Percentiles rank a stretch among this genome's conserved stretches.
Conservation (phyloP, 37 sponge, comb jelly and placozoan species). For the Aphrocallistes beatrix region DNA sequence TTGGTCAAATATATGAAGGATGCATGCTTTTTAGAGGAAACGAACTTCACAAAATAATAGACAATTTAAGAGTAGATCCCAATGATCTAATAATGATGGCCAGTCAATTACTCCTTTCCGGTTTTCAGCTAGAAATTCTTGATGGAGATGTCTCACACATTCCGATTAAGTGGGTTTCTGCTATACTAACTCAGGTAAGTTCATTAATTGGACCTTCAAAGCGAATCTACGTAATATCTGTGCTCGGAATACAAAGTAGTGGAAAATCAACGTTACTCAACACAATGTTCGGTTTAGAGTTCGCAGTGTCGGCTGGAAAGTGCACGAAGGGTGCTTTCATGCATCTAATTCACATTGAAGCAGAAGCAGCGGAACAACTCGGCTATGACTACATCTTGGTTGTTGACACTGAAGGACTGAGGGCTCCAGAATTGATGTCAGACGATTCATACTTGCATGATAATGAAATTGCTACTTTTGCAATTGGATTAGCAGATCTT, state of each 20-base stretch:
- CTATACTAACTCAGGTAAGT: not conserved
- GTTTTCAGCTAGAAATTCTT: not conserved
- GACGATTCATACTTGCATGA: not conserved
- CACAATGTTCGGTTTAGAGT: not conserved
- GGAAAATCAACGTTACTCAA: constrained; percentile 7
- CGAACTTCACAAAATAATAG: too few species aligned
- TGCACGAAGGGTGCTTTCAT: not conserved
- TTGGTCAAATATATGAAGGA: not conserved
- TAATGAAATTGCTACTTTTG: constrained; percentile 9
- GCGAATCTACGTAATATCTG: not conserved
- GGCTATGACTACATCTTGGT: not conserved
- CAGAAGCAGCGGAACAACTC: not conserved
- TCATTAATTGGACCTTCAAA: not conserved
- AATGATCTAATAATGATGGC: not conserved
- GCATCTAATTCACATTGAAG: not conserved
- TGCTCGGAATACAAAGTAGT: not conserved
- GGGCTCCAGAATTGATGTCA: not conserved
- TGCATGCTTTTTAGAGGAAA: too few species aligned
- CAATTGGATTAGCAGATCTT: not conserved
- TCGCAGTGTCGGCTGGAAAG: not conserved
- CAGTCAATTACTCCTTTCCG: not conserved
- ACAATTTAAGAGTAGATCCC: not conserved
- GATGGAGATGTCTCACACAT: not conserved
- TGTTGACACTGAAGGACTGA: not conserved
- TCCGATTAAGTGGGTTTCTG: not conserved